Percentiles rank a stretch among this genome's conserved stretches.
Evolutionary conservation across 2,113 vertebrate genomes (phyloP).

Genomic region (Scophthalmus maximus): DNA sequence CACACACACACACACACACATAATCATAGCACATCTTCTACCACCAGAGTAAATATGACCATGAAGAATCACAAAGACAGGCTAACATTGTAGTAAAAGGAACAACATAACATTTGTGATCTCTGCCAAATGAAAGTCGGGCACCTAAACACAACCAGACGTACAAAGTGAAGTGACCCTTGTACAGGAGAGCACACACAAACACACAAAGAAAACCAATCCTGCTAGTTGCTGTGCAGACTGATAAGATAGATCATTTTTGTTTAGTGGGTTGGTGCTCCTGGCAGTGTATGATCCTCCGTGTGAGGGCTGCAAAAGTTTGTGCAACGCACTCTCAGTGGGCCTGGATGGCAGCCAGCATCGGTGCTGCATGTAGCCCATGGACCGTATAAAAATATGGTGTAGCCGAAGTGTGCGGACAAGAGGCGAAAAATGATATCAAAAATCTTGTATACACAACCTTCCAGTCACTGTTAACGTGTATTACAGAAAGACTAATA

Average conservation of each 20-base stretch:
- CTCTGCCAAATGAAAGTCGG: conserved; percentile 54
- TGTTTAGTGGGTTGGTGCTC: neutral
- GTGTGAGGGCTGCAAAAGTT: neutral
- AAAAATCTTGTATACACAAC: too few species aligned
- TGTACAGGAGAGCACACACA: neutral
- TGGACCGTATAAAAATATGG: neutral
- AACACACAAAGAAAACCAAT: neutral
- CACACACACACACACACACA: conserved; percentile 16
- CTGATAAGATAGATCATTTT: neutral
- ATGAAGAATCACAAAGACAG: conserved; percentile 34
- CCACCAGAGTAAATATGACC: conserved; percentile 42
- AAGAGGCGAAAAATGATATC: too few species aligned
- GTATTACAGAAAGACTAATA: too few species aligned
- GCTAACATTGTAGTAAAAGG: conserved; percentile 49
- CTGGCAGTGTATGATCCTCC: too few species aligned
- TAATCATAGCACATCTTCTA: conserved; percentile 21
- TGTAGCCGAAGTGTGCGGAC: too few species aligned
- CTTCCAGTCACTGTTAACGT: too few species aligned
- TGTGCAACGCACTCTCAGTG: neutral
- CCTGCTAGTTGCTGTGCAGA: neutral
- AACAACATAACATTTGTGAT: conserved; percentile 52
- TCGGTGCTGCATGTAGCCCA: neutral
- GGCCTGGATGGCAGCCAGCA: too few species aligned
- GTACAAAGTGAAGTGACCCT: neutral
- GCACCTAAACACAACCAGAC: neutral